Conservation (phyloP, 2,888 invertebrate species). For the Plagodis pulveraria region DNA sequence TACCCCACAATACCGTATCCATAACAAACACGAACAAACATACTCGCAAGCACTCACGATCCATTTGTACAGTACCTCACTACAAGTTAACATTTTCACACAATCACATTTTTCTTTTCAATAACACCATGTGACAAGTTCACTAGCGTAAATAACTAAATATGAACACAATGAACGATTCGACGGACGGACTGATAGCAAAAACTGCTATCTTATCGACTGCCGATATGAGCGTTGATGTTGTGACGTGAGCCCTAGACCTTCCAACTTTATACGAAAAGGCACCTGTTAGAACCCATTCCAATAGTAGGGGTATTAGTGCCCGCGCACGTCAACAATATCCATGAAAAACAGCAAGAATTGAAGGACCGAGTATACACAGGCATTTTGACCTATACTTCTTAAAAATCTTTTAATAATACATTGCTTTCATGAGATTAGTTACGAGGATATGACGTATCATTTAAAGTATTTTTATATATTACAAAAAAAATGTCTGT, state of each 20-base stretch:
- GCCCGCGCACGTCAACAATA: too few species aligned
- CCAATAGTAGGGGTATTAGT: background rate
- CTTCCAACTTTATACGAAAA: constrained; percentile 36
- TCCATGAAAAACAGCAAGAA: too few species aligned
- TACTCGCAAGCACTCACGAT: constrained; percentile 50
- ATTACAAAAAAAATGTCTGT: too few species aligned
- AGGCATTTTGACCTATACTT: too few species aligned
- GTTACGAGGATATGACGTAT: too few species aligned
- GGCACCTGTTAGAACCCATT: too few species aligned
- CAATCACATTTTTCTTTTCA: constrained; percentile 44
- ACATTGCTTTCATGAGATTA: too few species aligned
- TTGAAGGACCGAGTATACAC: too few species aligned
- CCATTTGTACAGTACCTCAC: constrained; percentile 51
- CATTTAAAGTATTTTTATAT: too few species aligned
- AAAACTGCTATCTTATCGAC: constrained; percentile 69
- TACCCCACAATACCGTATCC: constrained; percentile 61
- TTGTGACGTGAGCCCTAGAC: constrained; percentile 49
- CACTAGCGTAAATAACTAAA: constrained; percentile 41
- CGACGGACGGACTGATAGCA: constrained; percentile 49
- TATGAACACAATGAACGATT: constrained; percentile 51
- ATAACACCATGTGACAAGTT: constrained; percentile 42
- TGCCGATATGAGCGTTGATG: constrained; percentile 61
- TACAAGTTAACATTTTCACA: constrained; percentile 57
- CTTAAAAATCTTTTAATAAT: too few species aligned
- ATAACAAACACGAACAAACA: constrained; percentile 44